Conservation (phyloP, 2,797 vertebrate genomes). For the Acipenser ruthenus region DNA sequence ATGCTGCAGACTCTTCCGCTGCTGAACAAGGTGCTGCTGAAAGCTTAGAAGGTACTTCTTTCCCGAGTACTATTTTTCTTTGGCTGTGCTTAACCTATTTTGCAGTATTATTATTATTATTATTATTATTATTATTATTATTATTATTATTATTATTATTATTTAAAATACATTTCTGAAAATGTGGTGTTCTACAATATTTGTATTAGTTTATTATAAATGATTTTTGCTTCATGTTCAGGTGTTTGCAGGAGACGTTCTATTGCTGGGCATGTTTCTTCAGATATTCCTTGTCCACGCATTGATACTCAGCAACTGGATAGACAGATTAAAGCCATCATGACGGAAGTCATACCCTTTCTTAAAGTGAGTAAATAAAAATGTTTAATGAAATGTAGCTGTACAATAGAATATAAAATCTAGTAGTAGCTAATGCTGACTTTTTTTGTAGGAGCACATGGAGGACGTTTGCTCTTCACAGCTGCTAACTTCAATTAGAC, state of each 20-base stretch:
- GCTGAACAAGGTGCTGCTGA: conserved; percentile 43
- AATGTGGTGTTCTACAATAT: background rate
- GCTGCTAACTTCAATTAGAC: conserved; percentile 83
- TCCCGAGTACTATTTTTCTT: background rate
- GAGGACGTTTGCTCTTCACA: conserved; percentile 88
- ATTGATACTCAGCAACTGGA: conserved; percentile 93
- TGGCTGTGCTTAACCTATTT: too few relatives aligned
- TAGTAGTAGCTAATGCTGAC: too few relatives aligned
- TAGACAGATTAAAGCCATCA: conserved; percentile 94
- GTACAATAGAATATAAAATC: too few relatives aligned
- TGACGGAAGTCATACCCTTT: conserved; percentile 96
- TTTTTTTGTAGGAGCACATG: conserved; percentile 79
- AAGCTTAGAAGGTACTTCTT: conserved; percentile 52
- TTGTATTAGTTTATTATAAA: background rate
- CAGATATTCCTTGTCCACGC: conserved; percentile 73
- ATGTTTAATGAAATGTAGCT: background rate
- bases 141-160: background rate
- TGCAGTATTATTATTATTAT: too few relatives aligned
- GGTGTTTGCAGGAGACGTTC: background rate
- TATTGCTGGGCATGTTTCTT: conserved; percentile 25
- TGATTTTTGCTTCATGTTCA: background rate
- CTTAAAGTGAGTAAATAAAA: conserved; percentile 31
- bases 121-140: too few relatives aligned
- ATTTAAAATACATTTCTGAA: background rate
- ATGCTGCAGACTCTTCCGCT: conserved; percentile 32